phyloP scores from a whole-genome alignment of 2,797 vertebrate species.

The Arnoldichthys spilopterus region DNA sequence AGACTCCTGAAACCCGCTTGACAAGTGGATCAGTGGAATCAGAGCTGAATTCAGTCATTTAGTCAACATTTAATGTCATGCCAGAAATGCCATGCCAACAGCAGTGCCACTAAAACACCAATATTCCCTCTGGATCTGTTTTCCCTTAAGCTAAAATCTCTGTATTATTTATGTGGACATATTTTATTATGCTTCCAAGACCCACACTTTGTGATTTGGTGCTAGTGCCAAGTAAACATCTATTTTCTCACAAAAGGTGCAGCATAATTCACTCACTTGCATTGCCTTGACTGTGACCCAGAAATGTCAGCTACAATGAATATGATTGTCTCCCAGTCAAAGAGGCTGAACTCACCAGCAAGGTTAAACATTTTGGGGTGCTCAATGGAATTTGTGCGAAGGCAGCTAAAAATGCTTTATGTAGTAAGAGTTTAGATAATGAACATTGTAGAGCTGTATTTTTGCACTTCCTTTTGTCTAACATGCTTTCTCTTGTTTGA shows the following conservation, averaged over 20 bases:
- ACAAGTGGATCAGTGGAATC: neutral
- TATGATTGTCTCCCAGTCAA: slow-evolving; percentile 42
- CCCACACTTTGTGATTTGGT: slow-evolving; percentile 7
- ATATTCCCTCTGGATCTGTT: neutral
- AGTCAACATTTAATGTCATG: neutral
- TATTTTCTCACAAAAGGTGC: slow-evolving; percentile 38
- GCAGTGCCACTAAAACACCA: too few species aligned
- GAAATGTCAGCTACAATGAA: slow-evolving; percentile 51
- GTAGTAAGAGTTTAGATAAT: neutral
- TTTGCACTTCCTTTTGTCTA: neutral
- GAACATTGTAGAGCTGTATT: neutral
- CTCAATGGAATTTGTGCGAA: neutral
- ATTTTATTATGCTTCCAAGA: slow-evolving; percentile 18
- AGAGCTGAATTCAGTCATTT: slow-evolving; percentile 1
- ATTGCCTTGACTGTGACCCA: slow-evolving; percentile 46
- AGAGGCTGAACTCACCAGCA: slow-evolving; percentile 13
- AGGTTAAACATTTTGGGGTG: slow-evolving; percentile 16
- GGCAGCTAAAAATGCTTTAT: neutral
- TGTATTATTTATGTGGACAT: slow-evolving; percentile 30
- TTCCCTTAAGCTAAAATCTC: slow-evolving; percentile 3
- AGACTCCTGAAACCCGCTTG: neutral
- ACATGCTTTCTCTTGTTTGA: neutral
- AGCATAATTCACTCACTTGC: slow-evolving; percentile 27
- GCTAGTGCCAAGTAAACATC: slow-evolving; percentile 26
- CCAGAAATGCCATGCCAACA: neutral